Percentiles rank a stretch among this genome's conserved stretches.
phyloP scores from a whole-genome alignment of 2,113 vertebrate species.

The Cynoglossus semilaevis region DNA sequence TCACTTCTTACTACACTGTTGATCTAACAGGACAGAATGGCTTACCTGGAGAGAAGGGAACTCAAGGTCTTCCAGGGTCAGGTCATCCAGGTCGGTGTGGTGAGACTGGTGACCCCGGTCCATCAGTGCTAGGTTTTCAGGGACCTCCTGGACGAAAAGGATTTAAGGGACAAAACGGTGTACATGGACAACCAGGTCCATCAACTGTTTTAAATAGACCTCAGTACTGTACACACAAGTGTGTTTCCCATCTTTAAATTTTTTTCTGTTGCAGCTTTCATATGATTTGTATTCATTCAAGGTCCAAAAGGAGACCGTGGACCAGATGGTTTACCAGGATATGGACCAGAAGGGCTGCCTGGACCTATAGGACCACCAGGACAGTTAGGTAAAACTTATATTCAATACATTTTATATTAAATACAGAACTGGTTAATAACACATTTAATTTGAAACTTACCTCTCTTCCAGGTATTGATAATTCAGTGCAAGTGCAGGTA shows the following conservation, averaged over 20 bases:
- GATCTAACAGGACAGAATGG: constrained; percentile 48
- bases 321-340: constrained; percentile 41
- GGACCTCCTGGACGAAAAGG: constrained; percentile 61
- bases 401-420: too few relatives aligned
- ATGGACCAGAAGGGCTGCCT: constrained; percentile 49
- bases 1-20: background rate
- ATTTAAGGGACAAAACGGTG: constrained; percentile 42
- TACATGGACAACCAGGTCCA: constrained; percentile 50
- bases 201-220: background rate
- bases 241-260: background rate
- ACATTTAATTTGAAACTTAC: too few relatives aligned
- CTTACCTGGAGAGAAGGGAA: constrained; percentile 50
- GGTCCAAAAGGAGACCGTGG: constrained; percentile 67
- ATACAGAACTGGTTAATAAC: too few relatives aligned
- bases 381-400: constrained; percentile 50
- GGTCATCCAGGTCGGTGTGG: constrained; percentile 51
- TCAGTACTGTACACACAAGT: background rate
- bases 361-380: constrained; percentile 61
- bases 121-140: constrained; percentile 13
- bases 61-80: constrained; percentile 50
- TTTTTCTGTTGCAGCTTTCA: background rate
- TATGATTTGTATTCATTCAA: constrained; percentile 27
- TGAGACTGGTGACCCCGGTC: constrained; percentile 48
- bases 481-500: too few relatives aligned
- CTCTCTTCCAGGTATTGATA: too few relatives aligned